Conservation (phyloP, 2,113 vertebrate genomes). For the Festucalex cinctus region DNA sequence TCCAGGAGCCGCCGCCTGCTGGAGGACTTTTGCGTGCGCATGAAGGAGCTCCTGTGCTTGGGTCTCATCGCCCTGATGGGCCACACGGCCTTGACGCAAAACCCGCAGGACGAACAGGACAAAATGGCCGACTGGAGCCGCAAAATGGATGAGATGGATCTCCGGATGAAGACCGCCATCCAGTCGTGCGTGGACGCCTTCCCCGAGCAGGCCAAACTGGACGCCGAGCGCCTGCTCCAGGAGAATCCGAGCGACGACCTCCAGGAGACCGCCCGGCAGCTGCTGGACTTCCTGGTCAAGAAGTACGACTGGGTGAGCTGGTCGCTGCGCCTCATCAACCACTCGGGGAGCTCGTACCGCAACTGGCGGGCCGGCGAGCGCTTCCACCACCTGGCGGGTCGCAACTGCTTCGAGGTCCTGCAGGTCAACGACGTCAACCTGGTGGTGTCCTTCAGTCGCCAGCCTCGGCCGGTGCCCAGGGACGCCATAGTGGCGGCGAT, state of each 20-base stretch:
- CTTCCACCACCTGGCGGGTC: conserved; percentile 66
- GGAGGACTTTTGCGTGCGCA: conserved; percentile 73
- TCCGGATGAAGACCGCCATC: conserved; percentile 67
- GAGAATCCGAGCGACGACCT: conserved; percentile 47
- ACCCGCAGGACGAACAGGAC: conserved; percentile 61
- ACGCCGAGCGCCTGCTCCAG: conserved; percentile 58
- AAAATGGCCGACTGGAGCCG: conserved; percentile 68
- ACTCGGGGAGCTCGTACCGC: conserved; percentile 58
- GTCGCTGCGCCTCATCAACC: conserved; percentile 73
- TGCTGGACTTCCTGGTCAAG: conserved; percentile 64
- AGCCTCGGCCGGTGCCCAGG: conserved; percentile 55
- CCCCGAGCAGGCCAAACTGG: conserved; percentile 65
- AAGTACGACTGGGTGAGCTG: conserved; percentile 78
- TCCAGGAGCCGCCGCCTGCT: conserved; percentile 67
- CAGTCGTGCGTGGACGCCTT: conserved; percentile 64
- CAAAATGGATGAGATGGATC: conserved; percentile 69
- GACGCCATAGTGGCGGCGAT: conserved; percentile 56
- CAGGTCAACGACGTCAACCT: conserved; percentile 64
- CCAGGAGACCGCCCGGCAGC: conserved; percentile 43
- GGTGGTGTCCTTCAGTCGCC: conserved; percentile 70
- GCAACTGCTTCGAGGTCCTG: conserved; percentile 67
- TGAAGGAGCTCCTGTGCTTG: conserved; percentile 77
- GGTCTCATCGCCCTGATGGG: conserved; percentile 74
- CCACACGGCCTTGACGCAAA: conserved; percentile 60
- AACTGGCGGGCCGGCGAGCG: conserved; percentile 71